These are phyloP conservation scores for Sycophaga agraensis DNA, from an alignment of 1,140 invertebrate species.

Conservation along the genomic window DNA sequence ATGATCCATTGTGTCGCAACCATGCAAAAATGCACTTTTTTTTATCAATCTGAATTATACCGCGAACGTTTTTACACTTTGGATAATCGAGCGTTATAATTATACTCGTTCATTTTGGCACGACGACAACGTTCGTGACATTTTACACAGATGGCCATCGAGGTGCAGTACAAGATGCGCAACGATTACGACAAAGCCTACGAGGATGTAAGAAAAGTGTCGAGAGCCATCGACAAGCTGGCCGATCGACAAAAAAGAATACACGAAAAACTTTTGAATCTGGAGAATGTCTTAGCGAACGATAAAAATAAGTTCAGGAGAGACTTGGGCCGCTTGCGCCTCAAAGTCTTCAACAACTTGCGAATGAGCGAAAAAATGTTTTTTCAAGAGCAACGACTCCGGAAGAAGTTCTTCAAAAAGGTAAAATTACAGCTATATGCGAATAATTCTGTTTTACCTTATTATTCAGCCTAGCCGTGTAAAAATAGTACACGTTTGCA, in stretches of 20 bases:
- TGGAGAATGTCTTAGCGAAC: constrained; percentile 26
- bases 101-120: neutral
- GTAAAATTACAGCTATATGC: constrained; percentile 23
- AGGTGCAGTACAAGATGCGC: constrained; percentile 27
- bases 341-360: constrained; percentile 37
- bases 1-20: no score
- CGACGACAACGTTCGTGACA: no score
- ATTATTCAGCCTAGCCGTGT: no score
- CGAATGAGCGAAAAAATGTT: constrained; percentile 34
- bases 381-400: constrained; percentile 36
- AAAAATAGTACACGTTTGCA: no score
- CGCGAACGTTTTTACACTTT: no score
- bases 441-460: no score
- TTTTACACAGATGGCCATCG: neutral
- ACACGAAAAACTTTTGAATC: constrained; percentile 33
- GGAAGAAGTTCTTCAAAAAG: constrained; percentile 29
- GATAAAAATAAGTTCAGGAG: constrained; percentile 31
- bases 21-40: no score
- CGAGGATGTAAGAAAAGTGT: constrained; percentile 28
- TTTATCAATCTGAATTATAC: no score
- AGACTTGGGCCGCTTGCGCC: constrained; percentile 34
- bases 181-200: constrained; percentile 35
- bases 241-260: constrained; percentile 30
- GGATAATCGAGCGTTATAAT: no score
- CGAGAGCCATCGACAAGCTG: constrained; percentile 32